A percentile compares a stretch with the other conserved stretches of the same genome.
Conservation (phyloP, 2,797 vertebrate genomes). For the Macropus fuliginosus region DNA sequence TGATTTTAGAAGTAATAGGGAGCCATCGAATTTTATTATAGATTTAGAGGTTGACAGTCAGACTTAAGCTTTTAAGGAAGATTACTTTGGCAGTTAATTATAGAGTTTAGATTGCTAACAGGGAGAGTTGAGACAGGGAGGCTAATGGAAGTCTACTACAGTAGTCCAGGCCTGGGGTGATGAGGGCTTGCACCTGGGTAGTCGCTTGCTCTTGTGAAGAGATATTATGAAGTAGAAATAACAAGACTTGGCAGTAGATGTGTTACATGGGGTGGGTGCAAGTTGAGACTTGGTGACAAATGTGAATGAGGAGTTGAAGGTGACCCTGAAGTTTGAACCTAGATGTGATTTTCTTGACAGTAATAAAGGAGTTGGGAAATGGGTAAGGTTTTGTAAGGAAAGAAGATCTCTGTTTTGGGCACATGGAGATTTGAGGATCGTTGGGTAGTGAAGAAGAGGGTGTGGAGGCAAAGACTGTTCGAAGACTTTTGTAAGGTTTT, state of each 20-base stretch:
- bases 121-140: not conserved
- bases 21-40: not conserved
- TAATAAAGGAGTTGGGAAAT: not conserved
- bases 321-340: not conserved
- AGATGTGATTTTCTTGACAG: not conserved
- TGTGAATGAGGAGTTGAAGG: not conserved
- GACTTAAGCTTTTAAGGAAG: not conserved
- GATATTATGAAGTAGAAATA: not conserved
- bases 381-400: not conserved
- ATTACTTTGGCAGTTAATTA: not conserved
- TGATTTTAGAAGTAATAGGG: not conserved
- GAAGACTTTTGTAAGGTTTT: conserved; percentile 51
- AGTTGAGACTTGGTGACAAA: not conserved
- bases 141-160: not conserved
- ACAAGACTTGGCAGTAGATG: not conserved
- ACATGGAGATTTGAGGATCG: not conserved
- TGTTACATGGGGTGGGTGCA: not conserved
- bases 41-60: not conserved
- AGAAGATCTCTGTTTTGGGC: not conserved
- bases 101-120: not conserved
- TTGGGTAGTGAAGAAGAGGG: conserved; percentile 78
- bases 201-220: not conserved
- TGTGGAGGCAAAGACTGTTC: conserved; percentile 41
- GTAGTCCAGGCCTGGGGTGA: not conserved
- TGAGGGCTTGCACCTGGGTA: not conserved